These are phyloP conservation scores for Oreamnos americanus DNA, from an alignment of 2,113 vertebrate species.

Conservation along the genomic window DNA sequence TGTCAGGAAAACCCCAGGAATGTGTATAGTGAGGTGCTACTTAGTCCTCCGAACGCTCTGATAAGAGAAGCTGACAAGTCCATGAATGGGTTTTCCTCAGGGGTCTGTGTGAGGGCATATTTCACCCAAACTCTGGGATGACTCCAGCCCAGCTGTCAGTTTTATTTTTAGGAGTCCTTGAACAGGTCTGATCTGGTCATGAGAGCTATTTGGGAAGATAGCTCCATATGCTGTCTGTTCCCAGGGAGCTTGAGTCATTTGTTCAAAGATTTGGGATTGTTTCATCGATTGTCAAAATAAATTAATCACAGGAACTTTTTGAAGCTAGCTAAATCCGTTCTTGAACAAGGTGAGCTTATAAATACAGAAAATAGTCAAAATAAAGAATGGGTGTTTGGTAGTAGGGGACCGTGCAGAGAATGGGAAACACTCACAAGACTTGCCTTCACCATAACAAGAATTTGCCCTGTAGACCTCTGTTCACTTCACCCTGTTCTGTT, in stretches of 20 bases:
- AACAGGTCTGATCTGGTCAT: not conserved
- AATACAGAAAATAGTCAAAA: slow-evolving; percentile 14
- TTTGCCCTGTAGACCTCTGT: not conserved
- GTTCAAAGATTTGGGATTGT: not conserved
- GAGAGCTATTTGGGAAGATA: not conserved
- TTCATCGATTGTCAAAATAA: not conserved
- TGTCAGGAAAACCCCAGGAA: not conserved
- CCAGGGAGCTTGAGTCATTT: not conserved
- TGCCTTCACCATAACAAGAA: not conserved
- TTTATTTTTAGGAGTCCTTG: not conserved
- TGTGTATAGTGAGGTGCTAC: not conserved
- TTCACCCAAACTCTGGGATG: not conserved
- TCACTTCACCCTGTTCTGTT: not conserved
- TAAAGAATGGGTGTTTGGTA: not conserved
- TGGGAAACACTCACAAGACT: not conserved
- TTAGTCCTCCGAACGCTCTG: not conserved
- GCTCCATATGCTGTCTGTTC: not conserved
- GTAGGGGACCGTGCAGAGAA: not conserved
- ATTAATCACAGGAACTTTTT: not conserved
- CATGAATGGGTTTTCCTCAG: not conserved
- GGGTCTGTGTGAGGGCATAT: not conserved
- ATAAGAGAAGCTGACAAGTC: not conserved
- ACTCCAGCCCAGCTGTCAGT: not conserved
- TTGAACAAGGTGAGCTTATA: not conserved
- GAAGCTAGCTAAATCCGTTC: not conserved